Evolutionary conservation across 2,888 invertebrate species (phyloP).

Genomic region (Harpagoxenus sublaevis): DNA sequence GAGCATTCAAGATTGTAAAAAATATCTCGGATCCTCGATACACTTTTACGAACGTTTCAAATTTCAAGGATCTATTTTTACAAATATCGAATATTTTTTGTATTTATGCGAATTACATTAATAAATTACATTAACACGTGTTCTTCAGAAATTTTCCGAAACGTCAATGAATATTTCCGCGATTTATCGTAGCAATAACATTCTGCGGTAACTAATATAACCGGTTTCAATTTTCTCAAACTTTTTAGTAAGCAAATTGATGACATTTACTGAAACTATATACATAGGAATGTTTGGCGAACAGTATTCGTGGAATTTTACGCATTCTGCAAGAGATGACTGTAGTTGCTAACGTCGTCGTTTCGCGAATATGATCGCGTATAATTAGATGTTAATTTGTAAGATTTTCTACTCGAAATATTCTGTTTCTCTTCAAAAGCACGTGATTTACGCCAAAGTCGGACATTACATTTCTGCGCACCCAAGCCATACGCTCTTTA

Average conservation of each 20-base stretch:
- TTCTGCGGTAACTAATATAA: neutral
- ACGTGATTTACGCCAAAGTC: slow-evolving; percentile 57
- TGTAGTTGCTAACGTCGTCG: neutral
- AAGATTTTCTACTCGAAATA: slow-evolving; percentile 41
- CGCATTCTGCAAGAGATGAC: neutral
- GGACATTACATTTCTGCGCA: slow-evolving; percentile 65
- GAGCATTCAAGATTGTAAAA: slow-evolving; percentile 25
- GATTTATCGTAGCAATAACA: neutral
- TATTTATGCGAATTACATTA: slow-evolving; percentile 32
- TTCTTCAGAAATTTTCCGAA: slow-evolving; percentile 16
- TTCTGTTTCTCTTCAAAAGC: slow-evolving; percentile 42
- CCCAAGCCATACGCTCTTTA: slow-evolving; percentile 71
- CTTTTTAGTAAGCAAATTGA: neutral
- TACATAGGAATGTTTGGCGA: neutral
- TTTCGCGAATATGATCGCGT: neutral
- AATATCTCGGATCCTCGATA: slow-evolving; percentile 3
- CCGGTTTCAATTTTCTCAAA: neutral
- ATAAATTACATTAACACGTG: slow-evolving; percentile 24
- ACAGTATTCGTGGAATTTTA: neutral
- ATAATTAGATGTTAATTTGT: slow-evolving; percentile 5
- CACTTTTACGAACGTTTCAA: slow-evolving; percentile 7
- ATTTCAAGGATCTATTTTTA: slow-evolving; percentile 1
- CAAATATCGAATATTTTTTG: slow-evolving; percentile 16
- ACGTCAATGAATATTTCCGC: neutral
- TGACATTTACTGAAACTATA: slow-evolving; percentile 5